Base-by-base conservation (phyloP, 2,113 vertebrate species). In the Trichechus manatus region DNA sequence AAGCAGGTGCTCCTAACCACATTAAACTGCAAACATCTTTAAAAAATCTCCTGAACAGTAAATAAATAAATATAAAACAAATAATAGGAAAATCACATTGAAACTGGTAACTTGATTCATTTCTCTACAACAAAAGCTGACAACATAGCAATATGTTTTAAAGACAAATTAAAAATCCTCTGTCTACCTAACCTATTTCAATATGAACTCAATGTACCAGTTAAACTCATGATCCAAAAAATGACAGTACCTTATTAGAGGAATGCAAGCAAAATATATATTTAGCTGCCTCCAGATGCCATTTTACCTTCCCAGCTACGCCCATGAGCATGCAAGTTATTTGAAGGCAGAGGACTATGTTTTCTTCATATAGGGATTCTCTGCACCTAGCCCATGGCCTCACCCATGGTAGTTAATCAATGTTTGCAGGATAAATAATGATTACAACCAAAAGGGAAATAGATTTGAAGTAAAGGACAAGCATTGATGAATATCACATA, bases 111-210 rank as follows among this genome's bases (percentile, higher is more conserved):
- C 8, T 31, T 56, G 64, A 80, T 33, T 6, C 20, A 64, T 64
- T 36, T 91, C 23, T 82, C 9, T 66, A 75, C 22, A 53, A 19
- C 63, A 80, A 91, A 91, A 75, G 82, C 5, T 87, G 42, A 36
- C 82, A 77, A 47, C 44, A 82, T 75, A 91, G 33, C 66, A 68
- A 68, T 42, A 74, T 25, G 42, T 61, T 82, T n/a, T 91, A 13
- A n/a, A 61, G 27, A n/a, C 53, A 22, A 87, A 72, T 87, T 82
- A 80, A 95, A 95, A 87, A 68, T 36, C 2, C 47, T 44, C 94
- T 81, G 3, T 44, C 22, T 68, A 47, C 29, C 31, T 47, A 77
- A 27, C 17, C 27, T 77, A 64, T 86, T 74, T 86, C 23, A 82
- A 59, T 75, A 82, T 82, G 68, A 75, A 61, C 29, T 94, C 47